Base-by-base conservation (phyloP, 1,140 invertebrate species). In the Panulirus ornatus region DNA sequence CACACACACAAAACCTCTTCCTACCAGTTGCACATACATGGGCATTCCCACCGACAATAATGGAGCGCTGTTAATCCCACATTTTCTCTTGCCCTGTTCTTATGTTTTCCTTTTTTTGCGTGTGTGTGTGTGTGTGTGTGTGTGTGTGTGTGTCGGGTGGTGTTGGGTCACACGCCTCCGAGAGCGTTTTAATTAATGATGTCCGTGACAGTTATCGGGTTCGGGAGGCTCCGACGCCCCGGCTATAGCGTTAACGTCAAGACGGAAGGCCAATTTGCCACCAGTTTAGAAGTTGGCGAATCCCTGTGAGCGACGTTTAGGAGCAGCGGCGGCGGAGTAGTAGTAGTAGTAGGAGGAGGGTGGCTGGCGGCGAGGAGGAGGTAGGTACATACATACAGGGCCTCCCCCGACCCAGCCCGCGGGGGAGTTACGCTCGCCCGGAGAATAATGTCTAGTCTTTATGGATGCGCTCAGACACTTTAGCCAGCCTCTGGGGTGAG, bases 261-360 rank as follows among this genome's bases (percentile, higher is more conserved):
- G 75, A 78, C 51, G 54, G 58, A 66, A 58, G 81, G 34, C 81
- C 54, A 66, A 83, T 83, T 83, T 83, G 81, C 54, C 81, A 83
- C 22, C 14, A 38, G 54, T 66, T 66, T 63, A 83, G 40, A 83
- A 66, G 58, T 63, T 63, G 2, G 30, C 51, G n/a, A 36, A 66
- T 40, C 8, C n/a, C 22, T 27, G 54, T 83, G 81, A 83, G 81
- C 58, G 81, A 83, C 81, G 58, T 83, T 83, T 66, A 83, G 54
- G 34, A 58, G 34, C 81, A 38, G 51, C 22, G 34, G 40, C 51
- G 36, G 66, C 54, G 81, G 38, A 66, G 42, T 22, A 6, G 58
- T n/a, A n/a, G n/a, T n/a, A n/a, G n/a, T n/a, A n/a, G n/a, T n/a
- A n/a, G n/a, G n/a, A n/a, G n/a, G n/a, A n/a, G n/a, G n/a, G n/a